Evolutionary conservation across 2,797 vertebrate genomes (phyloP), one percentile per base, ranked within the genome.

Genomic region (Tympanoctomys barrerae): DNA sequence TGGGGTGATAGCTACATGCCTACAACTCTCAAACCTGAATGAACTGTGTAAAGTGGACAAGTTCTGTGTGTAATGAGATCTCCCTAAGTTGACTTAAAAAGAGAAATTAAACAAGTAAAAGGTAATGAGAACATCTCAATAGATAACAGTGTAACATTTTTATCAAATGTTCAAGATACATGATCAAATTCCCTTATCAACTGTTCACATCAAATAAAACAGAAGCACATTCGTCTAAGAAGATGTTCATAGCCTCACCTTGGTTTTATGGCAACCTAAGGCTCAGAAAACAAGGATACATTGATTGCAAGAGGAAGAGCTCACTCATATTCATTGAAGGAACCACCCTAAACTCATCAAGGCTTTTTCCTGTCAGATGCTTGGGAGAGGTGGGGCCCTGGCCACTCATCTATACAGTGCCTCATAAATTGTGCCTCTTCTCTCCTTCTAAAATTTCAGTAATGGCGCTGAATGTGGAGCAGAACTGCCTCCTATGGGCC

Each of bases 41-140:
- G 33, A 89, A 59, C 21, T 64, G 2, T 49, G 26, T 80, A 70
- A 77, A 91, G 80, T 83, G 26, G 16, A 57, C 16, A 4, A 18
- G 5, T 57, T 57, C 16, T 57, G 14, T 57, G 54, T 57, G 14
- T 57, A 57, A 57, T 57, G 16, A 57, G 54, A 57, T 57, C 54
- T 57, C 54, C 54, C 54, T 57, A 57, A 57, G 14, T 57, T 57
- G 13, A 57, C 54, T 82, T 61, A 90, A 83, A 90, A 94, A 70
- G 71, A 90, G 87, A 80, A 77, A 80, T 64, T 54, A 79, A 81
- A 68, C 33, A 89, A 80, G 22, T 75, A 59, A 80, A 91, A 79
- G 57, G 31, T 26, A 88, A 62, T 87, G n/a, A 33, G 73, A 87
- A 64, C 5, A 46, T n/a, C 68, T 87, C 46, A 90, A 42, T 54